Evolutionary conservation across 2,797 vertebrate species (phyloP).

Genomic region (Vespertilio murinus): DNA sequence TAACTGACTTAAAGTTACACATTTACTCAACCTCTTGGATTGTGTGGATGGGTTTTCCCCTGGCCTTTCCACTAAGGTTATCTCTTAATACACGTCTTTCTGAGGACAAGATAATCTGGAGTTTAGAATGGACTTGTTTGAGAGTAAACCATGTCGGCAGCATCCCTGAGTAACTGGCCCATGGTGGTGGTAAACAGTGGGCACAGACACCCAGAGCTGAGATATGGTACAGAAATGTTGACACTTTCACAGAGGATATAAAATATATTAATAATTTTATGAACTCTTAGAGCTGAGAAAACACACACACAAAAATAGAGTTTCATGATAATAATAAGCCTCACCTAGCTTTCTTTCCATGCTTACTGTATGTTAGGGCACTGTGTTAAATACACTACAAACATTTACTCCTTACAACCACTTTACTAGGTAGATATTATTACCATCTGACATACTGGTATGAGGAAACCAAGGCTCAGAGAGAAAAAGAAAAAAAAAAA

Average conservation of each 20-base stretch:
- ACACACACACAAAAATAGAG: not conserved
- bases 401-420: not conserved
- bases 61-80: not conserved
- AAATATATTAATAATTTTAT: not conserved
- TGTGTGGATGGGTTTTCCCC: not conserved
- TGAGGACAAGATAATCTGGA: not conserved
- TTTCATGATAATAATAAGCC: not conserved
- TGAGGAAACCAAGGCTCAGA: not conserved
- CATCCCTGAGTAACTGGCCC: not conserved
- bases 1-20: not conserved
- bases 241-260: not conserved
- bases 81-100: not conserved
- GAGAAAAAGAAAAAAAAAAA: not conserved
- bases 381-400: not conserved
- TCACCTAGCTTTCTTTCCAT: not conserved
- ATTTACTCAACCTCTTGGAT: not conserved
- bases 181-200: not conserved
- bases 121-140: not conserved
- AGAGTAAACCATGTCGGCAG: not conserved
- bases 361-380: not conserved
- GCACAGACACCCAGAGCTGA: not conserved
- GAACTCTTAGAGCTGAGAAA: not conserved
- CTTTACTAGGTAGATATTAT: not conserved
- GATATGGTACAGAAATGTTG: not conserved
- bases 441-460: not conserved